These are phyloP conservation scores for Samia ricini DNA, from an alignment of 1,140 invertebrate genomes.

Conservation along the genomic window DNA sequence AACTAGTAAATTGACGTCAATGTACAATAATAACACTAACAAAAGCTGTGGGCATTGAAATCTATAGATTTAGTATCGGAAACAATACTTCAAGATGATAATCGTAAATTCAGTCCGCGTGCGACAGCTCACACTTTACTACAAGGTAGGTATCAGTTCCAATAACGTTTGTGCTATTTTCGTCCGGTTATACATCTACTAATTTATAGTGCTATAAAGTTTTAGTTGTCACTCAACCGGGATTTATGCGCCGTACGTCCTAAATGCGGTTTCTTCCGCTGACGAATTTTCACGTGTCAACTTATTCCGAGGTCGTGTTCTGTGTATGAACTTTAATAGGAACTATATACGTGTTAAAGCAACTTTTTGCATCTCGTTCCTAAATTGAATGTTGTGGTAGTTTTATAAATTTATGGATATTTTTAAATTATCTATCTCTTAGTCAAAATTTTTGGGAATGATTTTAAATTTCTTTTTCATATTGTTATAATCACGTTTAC, in stretches of 20 bases:
- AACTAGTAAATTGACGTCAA: neutral
- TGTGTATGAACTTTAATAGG: no score
- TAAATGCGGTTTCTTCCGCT: conserved; percentile 70
- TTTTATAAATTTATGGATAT: no score
- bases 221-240: conserved; percentile 69
- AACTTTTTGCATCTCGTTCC: no score
- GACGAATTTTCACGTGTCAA: conserved; percentile 68
- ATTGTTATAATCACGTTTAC: no score
- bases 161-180: conserved; percentile 58
- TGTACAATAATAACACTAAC: neutral
- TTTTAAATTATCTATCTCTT: no score
- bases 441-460: no score
- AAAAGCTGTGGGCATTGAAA: neutral
- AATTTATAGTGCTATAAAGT: conserved; percentile 74
- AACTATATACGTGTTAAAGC: no score
- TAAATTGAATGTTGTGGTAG: no score
- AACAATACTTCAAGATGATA: conserved; percentile 10
- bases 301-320: conserved; percentile 46
- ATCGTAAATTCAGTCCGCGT: conserved; percentile 38
- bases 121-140: conserved; percentile 65
- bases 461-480: no score
- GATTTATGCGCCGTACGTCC: conserved; percentile 67
- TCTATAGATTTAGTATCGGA: neutral
- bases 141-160: conserved; percentile 55
- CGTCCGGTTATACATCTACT: conserved; percentile 58